A percentile compares a stretch with the other conserved stretches of the same genome.
Evolutionary conservation across 2,113 vertebrate genomes (phyloP).

Genomic region (Blennius ocellaris): DNA sequence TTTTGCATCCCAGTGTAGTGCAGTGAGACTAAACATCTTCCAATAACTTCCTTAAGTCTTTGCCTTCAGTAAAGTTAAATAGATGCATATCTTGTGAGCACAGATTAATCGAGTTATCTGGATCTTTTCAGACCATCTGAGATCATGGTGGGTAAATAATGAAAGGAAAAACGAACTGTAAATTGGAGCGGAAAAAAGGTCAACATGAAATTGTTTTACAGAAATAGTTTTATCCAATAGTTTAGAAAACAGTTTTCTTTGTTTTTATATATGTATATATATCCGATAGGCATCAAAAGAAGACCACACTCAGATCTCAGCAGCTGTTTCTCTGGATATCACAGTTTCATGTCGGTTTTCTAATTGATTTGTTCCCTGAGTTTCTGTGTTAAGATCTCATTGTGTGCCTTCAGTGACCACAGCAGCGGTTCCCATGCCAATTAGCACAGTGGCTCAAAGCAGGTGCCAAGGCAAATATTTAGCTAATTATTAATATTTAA

Average conservation of each 20-base stretch:
- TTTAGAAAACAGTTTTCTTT: not conserved
- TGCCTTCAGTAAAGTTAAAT: too few species aligned
- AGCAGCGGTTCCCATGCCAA: slow-evolving; percentile 81
- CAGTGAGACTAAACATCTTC: too few species aligned
- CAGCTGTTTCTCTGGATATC: not conserved
- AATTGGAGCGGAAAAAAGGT: too few species aligned
- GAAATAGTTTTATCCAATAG: too few species aligned
- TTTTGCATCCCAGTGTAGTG: too few species aligned
- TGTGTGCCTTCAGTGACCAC: slow-evolving; percentile 62
- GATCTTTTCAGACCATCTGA: too few species aligned
- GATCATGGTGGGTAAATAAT: too few species aligned
- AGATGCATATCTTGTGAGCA: too few species aligned
- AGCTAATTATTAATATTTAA: slow-evolving; percentile 99
- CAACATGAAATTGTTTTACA: too few species aligned
- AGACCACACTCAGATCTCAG: slow-evolving; percentile 5
- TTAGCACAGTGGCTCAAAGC: slow-evolving; percentile 90
- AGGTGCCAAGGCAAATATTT: slow-evolving; percentile 98
- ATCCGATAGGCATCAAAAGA: slow-evolving; percentile 4
- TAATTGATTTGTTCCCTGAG: slow-evolving; percentile 63
- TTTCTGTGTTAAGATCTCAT: slow-evolving; percentile 44
- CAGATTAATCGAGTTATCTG: too few species aligned
- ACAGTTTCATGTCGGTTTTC: slow-evolving; percentile 9
- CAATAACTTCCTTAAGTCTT: too few species aligned
- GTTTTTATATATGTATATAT: not conserved
- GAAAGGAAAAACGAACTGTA: too few species aligned